Percentiles rank a stretch among this genome's conserved stretches.
phyloP scores from a whole-genome alignment of 1,140 invertebrate species.

The Bombus waltoni region DNA sequence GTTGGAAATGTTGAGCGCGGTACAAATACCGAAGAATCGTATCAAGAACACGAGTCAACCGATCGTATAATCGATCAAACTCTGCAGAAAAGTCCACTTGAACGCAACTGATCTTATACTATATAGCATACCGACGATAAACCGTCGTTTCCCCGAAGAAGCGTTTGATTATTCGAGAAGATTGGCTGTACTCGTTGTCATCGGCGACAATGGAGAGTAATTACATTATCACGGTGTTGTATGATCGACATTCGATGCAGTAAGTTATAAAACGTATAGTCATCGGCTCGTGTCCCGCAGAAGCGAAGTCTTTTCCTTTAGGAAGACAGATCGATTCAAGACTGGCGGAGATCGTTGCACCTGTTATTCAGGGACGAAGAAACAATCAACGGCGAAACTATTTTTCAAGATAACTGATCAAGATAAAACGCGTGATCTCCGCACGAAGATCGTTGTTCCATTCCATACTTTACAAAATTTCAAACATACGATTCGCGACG shows the following conservation, averaged over 20 bases:
- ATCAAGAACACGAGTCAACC: background rate
- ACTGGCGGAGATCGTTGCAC: slow-evolving; percentile 41
- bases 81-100: background rate
- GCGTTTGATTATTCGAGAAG: slow-evolving; percentile 14
- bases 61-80: background rate
- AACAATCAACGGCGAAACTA: slow-evolving; percentile 43
- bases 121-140: background rate
- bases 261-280: slow-evolving; percentile 39
- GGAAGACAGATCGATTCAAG: slow-evolving; percentile 41
- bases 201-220: slow-evolving; percentile 42
- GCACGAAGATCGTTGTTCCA: slow-evolving; percentile 22
- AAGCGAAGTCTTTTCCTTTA: slow-evolving; percentile 35
- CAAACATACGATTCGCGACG: slow-evolving; percentile 11
- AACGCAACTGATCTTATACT: slow-evolving; percentile 16
- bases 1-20: too few relatives aligned
- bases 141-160: background rate
- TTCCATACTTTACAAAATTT: background rate
- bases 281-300: slow-evolving; percentile 47
- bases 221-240: slow-evolving; percentile 51
- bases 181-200: slow-evolving; percentile 14
- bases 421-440: slow-evolving; percentile 32
- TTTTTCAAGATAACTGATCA: slow-evolving; percentile 49
- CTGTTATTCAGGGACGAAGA: slow-evolving; percentile 35
- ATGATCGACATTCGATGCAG: slow-evolving; percentile 46
- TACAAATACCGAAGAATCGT: too few relatives aligned